These are phyloP conservation scores for Junonia oenone DNA, from an alignment of 2,888 invertebrate species.

Conservation along the genomic window DNA sequence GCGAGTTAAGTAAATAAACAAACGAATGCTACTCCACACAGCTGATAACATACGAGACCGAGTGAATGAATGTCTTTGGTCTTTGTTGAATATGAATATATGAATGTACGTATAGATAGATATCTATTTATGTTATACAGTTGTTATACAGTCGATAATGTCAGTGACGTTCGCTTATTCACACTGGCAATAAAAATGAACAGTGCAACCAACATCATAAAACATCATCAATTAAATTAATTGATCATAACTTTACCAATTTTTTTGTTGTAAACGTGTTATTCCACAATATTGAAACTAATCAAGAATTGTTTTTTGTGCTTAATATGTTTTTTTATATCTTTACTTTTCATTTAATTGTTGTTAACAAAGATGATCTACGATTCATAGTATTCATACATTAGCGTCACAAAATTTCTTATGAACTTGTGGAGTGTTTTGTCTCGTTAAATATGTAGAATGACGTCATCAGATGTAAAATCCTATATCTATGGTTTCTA, in stretches of 20 bases:
- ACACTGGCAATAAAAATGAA: not conserved
- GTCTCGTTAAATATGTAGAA: not conserved
- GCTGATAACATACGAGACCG: constrained; percentile 17
- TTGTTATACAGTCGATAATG: not conserved
- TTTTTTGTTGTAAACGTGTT: no score
- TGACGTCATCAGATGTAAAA: not conserved
- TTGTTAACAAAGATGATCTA: no score
- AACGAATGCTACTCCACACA: constrained; percentile 11
- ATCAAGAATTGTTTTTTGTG: not conserved
- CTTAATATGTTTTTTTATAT: no score
- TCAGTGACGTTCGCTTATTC: not conserved
- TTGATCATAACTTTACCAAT: no score
- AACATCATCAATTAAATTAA: no score
- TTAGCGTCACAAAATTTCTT: not conserved
- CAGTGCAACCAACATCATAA: not conserved
- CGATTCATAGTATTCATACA: no score
- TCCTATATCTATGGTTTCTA: not conserved
- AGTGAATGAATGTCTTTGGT: constrained; percentile 21
- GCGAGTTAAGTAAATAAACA: constrained; percentile 20
- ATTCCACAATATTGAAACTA: no score
- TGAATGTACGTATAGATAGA: not conserved
- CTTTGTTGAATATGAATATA: not conserved
- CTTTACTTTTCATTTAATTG: no score
- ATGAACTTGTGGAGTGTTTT: no score
- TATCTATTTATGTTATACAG: not conserved